A percentile compares a stretch with the other conserved stretches of the same genome.
phyloP scores from a whole-genome alignment of 2,113 vertebrate genomes.

The Daubentonia madagascariensis region DNA sequence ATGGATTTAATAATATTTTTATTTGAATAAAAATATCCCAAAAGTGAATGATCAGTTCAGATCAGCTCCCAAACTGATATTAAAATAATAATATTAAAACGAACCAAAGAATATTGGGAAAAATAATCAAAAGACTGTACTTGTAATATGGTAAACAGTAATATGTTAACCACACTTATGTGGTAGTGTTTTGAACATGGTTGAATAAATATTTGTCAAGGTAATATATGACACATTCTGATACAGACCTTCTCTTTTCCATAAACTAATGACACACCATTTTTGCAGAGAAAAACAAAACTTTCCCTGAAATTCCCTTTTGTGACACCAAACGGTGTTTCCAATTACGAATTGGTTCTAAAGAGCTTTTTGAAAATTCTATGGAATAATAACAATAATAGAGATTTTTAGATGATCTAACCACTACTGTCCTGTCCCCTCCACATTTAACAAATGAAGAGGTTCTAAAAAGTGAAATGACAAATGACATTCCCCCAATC shows the following conservation, averaged over 20 bases:
- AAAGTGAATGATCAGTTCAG: background rate
- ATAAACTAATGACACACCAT: background rate
- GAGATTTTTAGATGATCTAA: background rate
- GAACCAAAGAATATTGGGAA: background rate
- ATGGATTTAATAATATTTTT: background rate
- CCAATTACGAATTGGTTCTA: background rate
- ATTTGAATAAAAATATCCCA: background rate
- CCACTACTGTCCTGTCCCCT: background rate
- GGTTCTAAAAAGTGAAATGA: slow-evolving; percentile 20
- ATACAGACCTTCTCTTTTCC: background rate
- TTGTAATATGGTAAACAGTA: background rate
- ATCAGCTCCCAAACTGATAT: background rate
- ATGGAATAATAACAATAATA: background rate
- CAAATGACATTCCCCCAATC: background rate
- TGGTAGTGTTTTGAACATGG: background rate
- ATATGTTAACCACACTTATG: background rate
- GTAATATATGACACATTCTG: background rate
- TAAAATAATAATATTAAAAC: background rate
- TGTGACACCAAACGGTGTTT: background rate
- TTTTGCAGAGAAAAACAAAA: slow-evolving; percentile 14
- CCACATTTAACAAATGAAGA: slow-evolving; percentile 34
- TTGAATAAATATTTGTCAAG: background rate
- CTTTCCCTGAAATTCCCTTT: slow-evolving; percentile 24
- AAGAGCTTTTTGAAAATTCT: background rate
- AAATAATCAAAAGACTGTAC: background rate